Percentiles rank a stretch among this genome's conserved stretches.
These are phyloP conservation scores for Poicephalus meyeri DNA, from an alignment of 2,113 vertebrate genomes.

Conservation along the genomic window DNA sequence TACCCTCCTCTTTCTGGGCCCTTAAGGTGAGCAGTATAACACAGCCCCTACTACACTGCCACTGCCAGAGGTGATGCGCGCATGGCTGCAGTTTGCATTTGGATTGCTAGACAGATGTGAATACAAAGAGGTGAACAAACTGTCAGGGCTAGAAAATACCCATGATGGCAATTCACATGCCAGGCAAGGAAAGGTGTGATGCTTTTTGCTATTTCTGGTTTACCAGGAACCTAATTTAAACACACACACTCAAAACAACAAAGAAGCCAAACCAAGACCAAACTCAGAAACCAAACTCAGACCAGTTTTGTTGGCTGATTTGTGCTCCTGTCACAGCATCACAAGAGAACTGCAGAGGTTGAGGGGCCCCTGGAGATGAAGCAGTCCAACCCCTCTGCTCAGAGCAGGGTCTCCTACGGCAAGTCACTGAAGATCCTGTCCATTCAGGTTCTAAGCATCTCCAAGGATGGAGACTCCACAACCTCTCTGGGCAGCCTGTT, in stretches of 20 bases:
- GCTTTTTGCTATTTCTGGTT: neutral
- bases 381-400: neutral
- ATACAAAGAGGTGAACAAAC: neutral
- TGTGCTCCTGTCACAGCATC: neutral
- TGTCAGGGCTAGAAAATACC: neutral
- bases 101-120: neutral
- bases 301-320: neutral
- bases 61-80: neutral
- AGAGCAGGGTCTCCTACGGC: neutral
- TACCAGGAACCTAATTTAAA: neutral
- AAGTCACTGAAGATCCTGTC: neutral
- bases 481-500: neutral
- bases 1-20: neutral
- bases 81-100: neutral
- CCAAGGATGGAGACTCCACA: neutral
- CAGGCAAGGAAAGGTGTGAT: neutral
- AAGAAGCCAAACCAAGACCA: neutral
- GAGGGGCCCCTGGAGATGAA: neutral
- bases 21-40: neutral
- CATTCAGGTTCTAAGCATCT: neutral
- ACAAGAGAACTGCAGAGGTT: neutral
- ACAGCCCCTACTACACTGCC: neutral
- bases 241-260: neutral
- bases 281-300: neutral
- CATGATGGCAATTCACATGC: neutral